Conservation (phyloP, 2,797 vertebrate genomes). For the Cuniculus paca region DNA sequence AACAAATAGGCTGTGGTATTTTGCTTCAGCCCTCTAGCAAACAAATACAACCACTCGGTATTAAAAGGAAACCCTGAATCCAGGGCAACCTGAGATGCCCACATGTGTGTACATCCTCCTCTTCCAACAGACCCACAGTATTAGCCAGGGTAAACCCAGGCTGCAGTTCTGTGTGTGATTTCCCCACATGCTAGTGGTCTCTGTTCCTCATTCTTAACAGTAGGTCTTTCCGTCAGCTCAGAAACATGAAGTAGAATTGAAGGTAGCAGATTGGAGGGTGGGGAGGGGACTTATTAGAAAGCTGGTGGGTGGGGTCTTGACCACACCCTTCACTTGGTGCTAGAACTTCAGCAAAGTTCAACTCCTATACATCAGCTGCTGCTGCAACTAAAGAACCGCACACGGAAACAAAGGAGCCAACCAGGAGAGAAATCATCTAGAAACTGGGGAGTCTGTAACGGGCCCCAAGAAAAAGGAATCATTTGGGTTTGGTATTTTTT, state of each 20-base stretch:
- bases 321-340: background rate
- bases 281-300: background rate
- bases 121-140: conserved; percentile 7
- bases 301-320: background rate
- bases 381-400: background rate
- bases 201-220: background rate
- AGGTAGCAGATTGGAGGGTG: background rate
- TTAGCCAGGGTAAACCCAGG: background rate
- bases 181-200: background rate
- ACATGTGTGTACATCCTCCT: conserved; percentile 6
- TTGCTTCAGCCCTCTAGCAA: background rate
- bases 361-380: background rate
- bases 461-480: background rate
- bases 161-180: background rate
- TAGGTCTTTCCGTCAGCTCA: background rate
- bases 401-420: background rate
- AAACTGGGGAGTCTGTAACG: background rate
- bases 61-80: background rate
- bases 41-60: background rate
- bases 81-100: background rate
- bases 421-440: background rate
- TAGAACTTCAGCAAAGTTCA: background rate
- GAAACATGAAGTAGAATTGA: background rate
- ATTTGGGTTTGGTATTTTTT: background rate
- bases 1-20: background rate